Base-by-base conservation (phyloP, 2,113 vertebrate genomes). In the Ptilorrhoa leucosticta region DNA sequence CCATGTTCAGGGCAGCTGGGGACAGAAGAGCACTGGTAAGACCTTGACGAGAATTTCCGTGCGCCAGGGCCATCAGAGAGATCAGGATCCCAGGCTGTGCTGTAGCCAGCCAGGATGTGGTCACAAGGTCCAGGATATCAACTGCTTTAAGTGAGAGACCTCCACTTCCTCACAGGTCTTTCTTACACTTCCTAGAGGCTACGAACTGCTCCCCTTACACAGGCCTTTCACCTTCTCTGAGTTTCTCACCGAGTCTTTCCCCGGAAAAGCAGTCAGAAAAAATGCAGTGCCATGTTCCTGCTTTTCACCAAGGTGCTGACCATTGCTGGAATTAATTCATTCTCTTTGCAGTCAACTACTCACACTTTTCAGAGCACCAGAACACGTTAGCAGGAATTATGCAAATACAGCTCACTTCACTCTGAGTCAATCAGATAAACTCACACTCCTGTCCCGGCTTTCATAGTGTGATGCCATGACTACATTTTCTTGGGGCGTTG, bases 1-100 rank as follows among this genome's bases (percentile, higher is more conserved):
- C 3, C 39, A 11, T 0, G 0, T 7, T 45, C 22, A 58, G 53
- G 56, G 40, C 15, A 42, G 39, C 9, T 39, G 5, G 2, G 40
- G 16, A 27, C 22, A 40, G 35, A 56, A n/a, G 1, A 70, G 18
- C 24, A 39, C 22, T 4, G 16, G 19, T 3, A 35, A 24, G 33
- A 61, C 23, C 20, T 20, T 15, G 30, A 24, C 27, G 33, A 42
- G 44, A 76, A 56, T 4, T 7, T 1, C 51, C 3, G 0, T 2
- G 6, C 30, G 18, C 33, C 16, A 56, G 16, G 13, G 18, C 3
- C 39, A 51, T 9, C 19, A 72, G 47, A 39, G 28, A 65, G 23
- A 73, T 33, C 17, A 17, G 63, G 26, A 51, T 24, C 35, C 9
- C 23, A 76, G 47, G 31, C 26, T 69, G 15, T 27, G 61, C 70